These are phyloP conservation scores for Okapia johnstoni DNA, from an alignment of 2,113 vertebrate genomes.

Conservation along the genomic window DNA sequence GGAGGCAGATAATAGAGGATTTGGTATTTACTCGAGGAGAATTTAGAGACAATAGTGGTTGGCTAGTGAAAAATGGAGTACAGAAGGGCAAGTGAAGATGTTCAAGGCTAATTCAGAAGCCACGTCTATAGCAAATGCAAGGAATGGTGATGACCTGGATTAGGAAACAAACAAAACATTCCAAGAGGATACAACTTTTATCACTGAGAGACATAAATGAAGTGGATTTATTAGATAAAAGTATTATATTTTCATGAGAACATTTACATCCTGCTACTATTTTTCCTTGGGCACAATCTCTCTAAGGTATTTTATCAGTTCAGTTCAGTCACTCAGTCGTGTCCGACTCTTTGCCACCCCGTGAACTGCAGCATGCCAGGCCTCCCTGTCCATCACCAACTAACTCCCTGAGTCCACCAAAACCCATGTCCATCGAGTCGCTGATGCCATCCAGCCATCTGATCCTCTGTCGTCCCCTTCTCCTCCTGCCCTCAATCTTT, in stretches of 20 bases:
- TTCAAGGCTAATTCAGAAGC: background rate
- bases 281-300: conserved; percentile 8
- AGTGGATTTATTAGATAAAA: background rate
- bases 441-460: too few relatives aligned
- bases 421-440: too few relatives aligned
- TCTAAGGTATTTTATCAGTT: background rate
- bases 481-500: too few relatives aligned
- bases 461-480: too few relatives aligned
- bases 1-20: background rate
- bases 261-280: background rate
- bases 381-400: too few relatives aligned
- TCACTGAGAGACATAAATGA: background rate
- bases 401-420: too few relatives aligned
- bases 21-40: background rate
- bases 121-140: background rate
- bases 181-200: conserved; percentile 2
- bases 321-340: too few relatives aligned
- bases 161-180: background rate
- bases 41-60: background rate
- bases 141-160: background rate
- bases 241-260: background rate
- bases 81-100: too few relatives aligned
- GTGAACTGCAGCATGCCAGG: too few relatives aligned
- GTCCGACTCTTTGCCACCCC: too few relatives aligned
- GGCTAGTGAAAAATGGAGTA: background rate